These are phyloP conservation scores for Zaprionus africanus DNA, from an alignment of 1,140 invertebrate species.

Conservation along the genomic window DNA sequence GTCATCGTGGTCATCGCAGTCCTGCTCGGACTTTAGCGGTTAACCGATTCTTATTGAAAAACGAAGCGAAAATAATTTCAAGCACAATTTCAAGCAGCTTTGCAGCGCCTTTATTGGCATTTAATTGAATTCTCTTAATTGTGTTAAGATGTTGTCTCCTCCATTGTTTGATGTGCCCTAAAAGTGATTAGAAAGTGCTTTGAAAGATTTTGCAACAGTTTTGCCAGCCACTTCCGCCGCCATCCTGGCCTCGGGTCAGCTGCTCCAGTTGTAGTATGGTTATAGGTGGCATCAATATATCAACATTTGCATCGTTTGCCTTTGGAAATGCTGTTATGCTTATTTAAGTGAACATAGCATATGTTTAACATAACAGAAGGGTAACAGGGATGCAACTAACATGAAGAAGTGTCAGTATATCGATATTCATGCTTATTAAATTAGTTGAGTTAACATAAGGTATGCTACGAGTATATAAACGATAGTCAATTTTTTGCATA, in stretches of 20 bases:
- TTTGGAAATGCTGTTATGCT: not conserved
- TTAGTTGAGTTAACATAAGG: not conserved
- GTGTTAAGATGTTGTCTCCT: slow-evolving; percentile 17
- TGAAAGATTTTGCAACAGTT: slow-evolving; percentile 2
- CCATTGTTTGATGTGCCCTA: slow-evolving; percentile 1
- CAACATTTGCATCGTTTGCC: not conserved
- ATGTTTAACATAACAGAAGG: not conserved
- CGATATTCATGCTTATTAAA: not conserved
- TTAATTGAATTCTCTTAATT: slow-evolving; percentile 26
- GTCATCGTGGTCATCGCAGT: slow-evolving; percentile 48
- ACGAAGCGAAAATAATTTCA: slow-evolving; percentile 46
- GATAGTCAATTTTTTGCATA: no score
- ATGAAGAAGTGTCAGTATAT: not conserved
- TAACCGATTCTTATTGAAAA: slow-evolving; percentile 58
- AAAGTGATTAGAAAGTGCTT: slow-evolving; percentile 23
- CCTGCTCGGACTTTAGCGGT: slow-evolving; percentile 8
- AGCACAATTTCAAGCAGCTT: slow-evolving; percentile 10
- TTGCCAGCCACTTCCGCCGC: not conserved
- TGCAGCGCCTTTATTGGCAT: slow-evolving; percentile 8
- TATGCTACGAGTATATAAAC: no score
- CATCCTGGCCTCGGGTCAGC: not conserved
- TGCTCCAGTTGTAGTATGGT: not conserved
- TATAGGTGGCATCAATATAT: not conserved
- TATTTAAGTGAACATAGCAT: not conserved
- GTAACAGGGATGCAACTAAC: not conserved